Conservation (phyloP, 2,888 invertebrate species). For the Cataglyphis cursor region DNA sequence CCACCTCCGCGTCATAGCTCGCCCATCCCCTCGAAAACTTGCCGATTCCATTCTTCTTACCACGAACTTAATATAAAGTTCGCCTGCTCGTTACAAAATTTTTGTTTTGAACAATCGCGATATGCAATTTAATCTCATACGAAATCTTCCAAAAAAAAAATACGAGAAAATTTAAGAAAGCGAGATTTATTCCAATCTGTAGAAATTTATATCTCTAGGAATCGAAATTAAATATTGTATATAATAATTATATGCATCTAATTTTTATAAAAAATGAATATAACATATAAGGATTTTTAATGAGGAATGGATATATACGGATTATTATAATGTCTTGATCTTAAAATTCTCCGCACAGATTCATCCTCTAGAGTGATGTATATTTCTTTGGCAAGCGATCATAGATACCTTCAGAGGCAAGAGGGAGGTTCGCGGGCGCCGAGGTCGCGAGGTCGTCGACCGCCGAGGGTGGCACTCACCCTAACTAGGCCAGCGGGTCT, state of each 20-base stretch:
- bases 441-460: constrained; percentile 86
- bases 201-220: background rate
- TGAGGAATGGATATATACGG: background rate
- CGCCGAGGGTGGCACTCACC: constrained; percentile 84
- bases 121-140: constrained; percentile 4
- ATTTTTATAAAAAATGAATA: background rate
- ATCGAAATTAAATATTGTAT: background rate
- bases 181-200: background rate
- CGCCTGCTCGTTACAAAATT: background rate
- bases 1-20: constrained; percentile 29
- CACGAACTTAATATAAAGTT: constrained; percentile 14
- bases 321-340: background rate
- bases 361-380: background rate
- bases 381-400: constrained; percentile 10
- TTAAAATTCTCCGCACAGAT: constrained; percentile 1
- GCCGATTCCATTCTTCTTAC: constrained; percentile 61
- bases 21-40: constrained; percentile 60
- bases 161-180: background rate
- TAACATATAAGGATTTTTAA: background rate
- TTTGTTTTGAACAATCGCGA: background rate
- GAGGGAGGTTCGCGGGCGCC: constrained; percentile 75
- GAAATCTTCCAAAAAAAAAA: background rate
- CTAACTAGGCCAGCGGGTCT: constrained; percentile 84
- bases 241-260: background rate
- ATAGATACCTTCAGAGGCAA: constrained; percentile 7